Evolutionary conservation across 1,140 invertebrate species (phyloP), one percentile per base, ranked within the genome.

Genomic region (Cherax destructor): DNA sequence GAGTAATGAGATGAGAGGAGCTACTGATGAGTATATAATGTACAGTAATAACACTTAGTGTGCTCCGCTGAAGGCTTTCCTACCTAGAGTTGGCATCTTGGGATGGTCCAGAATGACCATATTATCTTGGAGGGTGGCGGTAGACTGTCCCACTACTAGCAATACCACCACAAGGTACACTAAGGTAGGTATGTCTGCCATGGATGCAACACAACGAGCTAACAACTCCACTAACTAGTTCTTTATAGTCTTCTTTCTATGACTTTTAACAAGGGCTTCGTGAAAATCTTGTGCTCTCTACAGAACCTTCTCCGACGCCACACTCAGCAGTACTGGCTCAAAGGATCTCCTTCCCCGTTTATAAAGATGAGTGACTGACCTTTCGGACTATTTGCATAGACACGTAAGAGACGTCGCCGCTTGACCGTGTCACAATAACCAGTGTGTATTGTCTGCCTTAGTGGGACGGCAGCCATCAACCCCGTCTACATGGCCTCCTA

Each of bases 361-460:
- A 83, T 83, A 83, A 83, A 10, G 52, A 61, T 21, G 80, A n/a
- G 21, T 1, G 80, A n/a, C 21, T 11, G 80, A 61, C n/a, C 61
- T 16, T 11, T 83, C 52, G 18, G 61, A 50, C 80, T 18, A 83
- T 83, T 83, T 61, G 4, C 18, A 41, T 61, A 47, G 61, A 83
- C 80, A 83, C n/a, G 61, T 83, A 61, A 24, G 52, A 61, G 80
- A 83, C 80, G 80, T 83, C 80, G 61, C 80, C 80, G 80, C 52
- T 52, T 83, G 80, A 83, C 80, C 80, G 13, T 59, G 9, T 59
- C 9, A 59, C 21, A 65, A 65, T 16, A 65, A 21, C 4, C 2
- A 9, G 2, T 21, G 18, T 6, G 7, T 21, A 21, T 6, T 18
- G 61, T 13, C 16, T 65, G 61, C 6, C 11, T 18, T 65, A 21